These are phyloP conservation scores for Eupeodes corollae DNA, from an alignment of 1,140 invertebrate species.

Conservation along the genomic window DNA sequence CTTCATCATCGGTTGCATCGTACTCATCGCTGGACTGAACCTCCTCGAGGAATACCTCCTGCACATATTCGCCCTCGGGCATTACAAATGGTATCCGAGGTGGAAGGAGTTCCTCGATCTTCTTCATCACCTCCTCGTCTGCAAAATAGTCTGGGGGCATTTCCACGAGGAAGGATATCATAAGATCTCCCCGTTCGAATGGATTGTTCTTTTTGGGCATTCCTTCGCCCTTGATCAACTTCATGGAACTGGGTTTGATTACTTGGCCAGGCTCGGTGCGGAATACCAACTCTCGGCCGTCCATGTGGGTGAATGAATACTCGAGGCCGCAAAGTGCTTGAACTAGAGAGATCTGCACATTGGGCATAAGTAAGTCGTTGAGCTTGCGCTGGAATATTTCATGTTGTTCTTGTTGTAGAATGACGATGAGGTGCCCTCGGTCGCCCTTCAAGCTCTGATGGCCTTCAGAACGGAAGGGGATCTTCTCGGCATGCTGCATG, in stretches of 20 bases:
- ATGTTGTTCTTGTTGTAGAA: constrained; percentile 76
- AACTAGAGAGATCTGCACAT: constrained; percentile 57
- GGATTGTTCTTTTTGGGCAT: constrained; percentile 81
- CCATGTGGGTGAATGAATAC: constrained; percentile 71
- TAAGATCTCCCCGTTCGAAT: constrained; percentile 76
- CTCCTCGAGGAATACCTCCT: constrained; percentile 72
- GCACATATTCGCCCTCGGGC: constrained; percentile 62
- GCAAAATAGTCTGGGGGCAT: constrained; percentile 77
- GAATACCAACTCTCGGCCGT: constrained; percentile 67
- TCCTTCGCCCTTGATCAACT: constrained; percentile 71
- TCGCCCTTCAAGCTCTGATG: constrained; percentile 77
- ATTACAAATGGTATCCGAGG: constrained; percentile 50
- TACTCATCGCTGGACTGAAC: constrained; percentile 52
- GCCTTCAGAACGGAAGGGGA: constrained; percentile 77
- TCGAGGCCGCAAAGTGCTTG: constrained; percentile 86
- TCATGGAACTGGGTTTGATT: constrained; percentile 66
- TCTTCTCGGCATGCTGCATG: constrained; percentile 79
- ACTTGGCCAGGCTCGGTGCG: constrained; percentile 60
- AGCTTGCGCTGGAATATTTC: constrained; percentile 59
- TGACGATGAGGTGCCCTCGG: constrained; percentile 79
- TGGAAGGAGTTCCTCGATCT: constrained; percentile 60
- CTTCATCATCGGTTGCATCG: constrained; percentile 40
- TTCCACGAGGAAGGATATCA: constrained; percentile 71
- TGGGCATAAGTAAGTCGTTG: constrained; percentile 64
- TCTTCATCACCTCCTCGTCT: constrained; percentile 51